phyloP scores from a whole-genome alignment of 2,113 vertebrate genomes.

The Damaliscus lunatus region DNA sequence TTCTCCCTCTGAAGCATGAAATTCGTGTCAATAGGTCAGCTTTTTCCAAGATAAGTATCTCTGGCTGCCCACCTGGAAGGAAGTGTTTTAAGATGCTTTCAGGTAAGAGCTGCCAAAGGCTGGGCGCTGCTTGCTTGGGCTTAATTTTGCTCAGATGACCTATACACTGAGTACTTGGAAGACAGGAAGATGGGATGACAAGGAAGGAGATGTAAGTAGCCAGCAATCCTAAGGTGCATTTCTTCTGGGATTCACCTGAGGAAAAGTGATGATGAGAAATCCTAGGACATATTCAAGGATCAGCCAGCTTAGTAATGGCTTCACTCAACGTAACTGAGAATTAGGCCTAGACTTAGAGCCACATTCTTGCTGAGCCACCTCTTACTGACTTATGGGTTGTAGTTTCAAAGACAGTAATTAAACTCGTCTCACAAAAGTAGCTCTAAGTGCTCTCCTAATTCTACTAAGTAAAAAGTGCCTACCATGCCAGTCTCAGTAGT shows the following conservation, averaged over 20 bases:
- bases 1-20: neutral
- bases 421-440: constrained; percentile 38
- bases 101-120: neutral
- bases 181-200: neutral
- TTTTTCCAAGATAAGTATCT: neutral
- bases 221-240: neutral
- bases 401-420: constrained; percentile 56
- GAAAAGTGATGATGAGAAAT: neutral
- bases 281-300: neutral
- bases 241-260: neutral
- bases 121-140: neutral
- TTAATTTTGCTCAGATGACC: neutral
- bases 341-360: neutral
- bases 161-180: neutral
- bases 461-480: constrained; percentile 46
- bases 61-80: neutral
- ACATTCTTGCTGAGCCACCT: neutral
- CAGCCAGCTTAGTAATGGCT: neutral
- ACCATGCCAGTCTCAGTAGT: neutral
- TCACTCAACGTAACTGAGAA: neutral
- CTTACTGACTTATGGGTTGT: constrained; percentile 10
- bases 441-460: constrained; percentile 49
- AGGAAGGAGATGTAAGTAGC: neutral
- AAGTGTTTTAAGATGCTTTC: neutral
- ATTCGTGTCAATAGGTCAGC: neutral